Base-by-base conservation (phyloP, 64 coral and sea anemone genomes). In the Pachyseris speciosa region DNA sequence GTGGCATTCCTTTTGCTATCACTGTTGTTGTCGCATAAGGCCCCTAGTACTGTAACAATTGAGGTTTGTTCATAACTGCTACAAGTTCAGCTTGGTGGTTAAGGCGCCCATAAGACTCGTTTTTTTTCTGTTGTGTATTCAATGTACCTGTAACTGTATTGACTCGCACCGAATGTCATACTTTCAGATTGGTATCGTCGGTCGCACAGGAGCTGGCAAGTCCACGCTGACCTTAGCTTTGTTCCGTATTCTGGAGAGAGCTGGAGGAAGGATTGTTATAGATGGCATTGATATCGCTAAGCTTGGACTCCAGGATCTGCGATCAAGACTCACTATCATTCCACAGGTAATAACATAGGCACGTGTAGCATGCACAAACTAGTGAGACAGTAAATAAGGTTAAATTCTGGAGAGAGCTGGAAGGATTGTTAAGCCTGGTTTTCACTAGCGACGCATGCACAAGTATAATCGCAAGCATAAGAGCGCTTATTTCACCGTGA, bases 321-420 rank as follows among this genome's bases (percentile, higher is more conserved):
- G 92, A n/a, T 94, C 92, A 43, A 72, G 86, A 63, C 76, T 94
- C 20, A 88, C 92, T 1, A 90, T 94, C 84, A 94, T 94, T 44
- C 92, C 92, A 16, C 91, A 94, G 84, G 92, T 88, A 80, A 45
- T 38, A 32, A 48, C 49, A 53, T 31, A 19, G 52, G 52, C 52
- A 57, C 52, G 52, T 20, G 17, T 57, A 57, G 52, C 52, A 16
- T 20, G 52, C 52, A 57, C 17, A 57, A 20, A 16, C 17, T 57
- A 57, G 52, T 57, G 19, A 57, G 52, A 4, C 19, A 57, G 17
- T 20, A 20, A 57, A 17, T 13, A 57, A 57, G 52, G 86, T 37
- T 0, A 17, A 45, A 45, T 11, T 15, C 53, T 59, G 53, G 22
- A 59, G 53, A 20, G 5, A 15, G 13, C 22, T 59, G 4, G 17